Evolutionary conservation across 2,113 vertebrate species (phyloP).

Genomic region (Heliornis fulica): DNA sequence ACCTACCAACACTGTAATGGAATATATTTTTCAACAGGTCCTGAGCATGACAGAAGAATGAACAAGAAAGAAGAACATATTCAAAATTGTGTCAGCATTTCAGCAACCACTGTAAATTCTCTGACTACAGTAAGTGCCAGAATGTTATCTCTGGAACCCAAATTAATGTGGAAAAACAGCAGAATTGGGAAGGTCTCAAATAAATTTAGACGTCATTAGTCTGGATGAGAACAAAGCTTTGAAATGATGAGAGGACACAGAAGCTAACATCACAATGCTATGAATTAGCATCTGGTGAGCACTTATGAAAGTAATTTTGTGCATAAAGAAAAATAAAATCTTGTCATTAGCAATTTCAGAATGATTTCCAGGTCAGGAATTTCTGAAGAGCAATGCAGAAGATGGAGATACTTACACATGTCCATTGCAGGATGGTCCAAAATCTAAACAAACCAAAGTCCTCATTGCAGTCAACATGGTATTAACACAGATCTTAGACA

Average conservation of each 20-base stretch:
- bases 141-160: not conserved
- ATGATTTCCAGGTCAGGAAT: not conserved
- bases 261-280: not conserved
- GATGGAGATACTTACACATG: accelerated
- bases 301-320: not conserved
- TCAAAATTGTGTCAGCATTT: not conserved
- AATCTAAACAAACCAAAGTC: not conserved
- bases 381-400: not conserved
- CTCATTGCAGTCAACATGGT: not conserved
- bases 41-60: not conserved
- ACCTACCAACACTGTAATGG: not conserved
- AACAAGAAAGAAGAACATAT: not conserved
- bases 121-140: not conserved
- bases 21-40: not conserved
- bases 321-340: not conserved
- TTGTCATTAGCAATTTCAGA: not conserved
- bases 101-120: not conserved
- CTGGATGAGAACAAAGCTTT: not conserved
- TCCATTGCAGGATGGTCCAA: not conserved
- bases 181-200: not conserved
- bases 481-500: not conserved
- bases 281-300: not conserved
- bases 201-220: not conserved
- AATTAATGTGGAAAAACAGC: not conserved
- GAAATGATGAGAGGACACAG: not conserved